Evolutionary conservation across 1,140 invertebrate species (phyloP).

Genomic region (Bacillus rossius): DNA sequence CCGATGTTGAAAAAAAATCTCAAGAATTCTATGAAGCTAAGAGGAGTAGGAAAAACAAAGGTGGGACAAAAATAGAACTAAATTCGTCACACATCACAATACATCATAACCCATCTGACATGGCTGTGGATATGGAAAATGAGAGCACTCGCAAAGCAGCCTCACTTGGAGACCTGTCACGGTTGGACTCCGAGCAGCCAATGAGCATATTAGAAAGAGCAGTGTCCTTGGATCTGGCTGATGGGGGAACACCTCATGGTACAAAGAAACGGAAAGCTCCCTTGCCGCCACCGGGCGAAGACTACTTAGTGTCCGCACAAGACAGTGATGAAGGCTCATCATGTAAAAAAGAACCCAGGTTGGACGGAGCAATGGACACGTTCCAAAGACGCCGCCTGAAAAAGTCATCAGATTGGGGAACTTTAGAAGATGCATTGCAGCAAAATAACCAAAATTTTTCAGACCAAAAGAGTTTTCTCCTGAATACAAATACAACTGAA

Average conservation of each 20-base stretch:
- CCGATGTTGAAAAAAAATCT: constrained; percentile 8
- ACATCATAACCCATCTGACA: constrained; percentile 56
- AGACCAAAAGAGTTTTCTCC: constrained; percentile 16
- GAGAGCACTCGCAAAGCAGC: constrained; percentile 70
- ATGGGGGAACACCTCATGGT: constrained; percentile 50
- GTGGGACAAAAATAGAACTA: constrained; percentile 56
- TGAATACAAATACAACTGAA: constrained; percentile 24
- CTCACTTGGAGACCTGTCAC: constrained; percentile 72
- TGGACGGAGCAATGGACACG: constrained; percentile 56
- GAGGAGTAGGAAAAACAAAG: constrained; percentile 24
- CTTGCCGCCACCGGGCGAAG: constrained; percentile 44
- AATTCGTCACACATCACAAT: constrained; percentile 69
- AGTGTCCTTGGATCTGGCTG: constrained; percentile 73
- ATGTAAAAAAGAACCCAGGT: constrained; percentile 52
- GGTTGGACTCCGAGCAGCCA: constrained; percentile 52
- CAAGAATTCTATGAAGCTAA: constrained; percentile 16
- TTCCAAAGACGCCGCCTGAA: constrained; percentile 61
- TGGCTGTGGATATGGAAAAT: constrained; percentile 49
- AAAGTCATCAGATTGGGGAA: constrained; percentile 68
- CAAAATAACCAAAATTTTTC: constrained; percentile 24
- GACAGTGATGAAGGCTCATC: constrained; percentile 30
- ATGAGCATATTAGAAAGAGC: constrained; percentile 66
- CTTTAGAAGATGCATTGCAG: constrained; percentile 65
- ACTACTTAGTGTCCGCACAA: constrained; percentile 29
- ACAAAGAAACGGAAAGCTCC: constrained; percentile 64